phyloP scores from a whole-genome alignment of 2,113 vertebrate genomes.

The Eupsittula cactorum region DNA sequence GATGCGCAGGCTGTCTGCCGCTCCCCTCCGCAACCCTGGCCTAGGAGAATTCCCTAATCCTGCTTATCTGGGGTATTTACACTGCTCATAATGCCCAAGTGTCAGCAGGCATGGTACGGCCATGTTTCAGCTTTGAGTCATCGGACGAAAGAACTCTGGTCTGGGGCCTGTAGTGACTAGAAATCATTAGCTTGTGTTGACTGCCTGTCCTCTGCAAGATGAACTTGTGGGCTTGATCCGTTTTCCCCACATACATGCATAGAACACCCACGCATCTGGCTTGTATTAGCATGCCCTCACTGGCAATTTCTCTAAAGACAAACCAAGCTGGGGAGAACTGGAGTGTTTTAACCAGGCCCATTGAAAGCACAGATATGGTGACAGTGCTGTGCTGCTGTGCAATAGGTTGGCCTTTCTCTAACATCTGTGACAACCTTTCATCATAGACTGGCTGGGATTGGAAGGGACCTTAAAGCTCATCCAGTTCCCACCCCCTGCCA shows the following conservation, averaged over 20 bases:
- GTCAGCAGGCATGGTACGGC: not conserved
- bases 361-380: accelerated
- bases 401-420: accelerated
- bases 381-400: not conserved
- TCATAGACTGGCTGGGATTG: not conserved
- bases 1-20: not conserved
- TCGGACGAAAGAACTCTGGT: not conserved
- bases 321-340: not conserved
- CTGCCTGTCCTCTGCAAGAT: not conserved
- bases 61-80: slow-evolving; percentile 16
- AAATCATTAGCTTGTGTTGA: not conserved
- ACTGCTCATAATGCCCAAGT: not conserved
- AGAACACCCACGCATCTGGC: not conserved
- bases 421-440: accelerated
- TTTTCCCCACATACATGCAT: not conserved
- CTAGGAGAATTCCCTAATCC: slow-evolving; percentile 5
- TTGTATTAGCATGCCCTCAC: slow-evolving; percentile 11
- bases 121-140: slow-evolving; percentile 25
- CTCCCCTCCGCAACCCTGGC: not conserved
- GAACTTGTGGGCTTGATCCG: not conserved
- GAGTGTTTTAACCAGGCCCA: not conserved
- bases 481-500: not conserved
- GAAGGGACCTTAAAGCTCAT: not conserved
- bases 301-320: not conserved
- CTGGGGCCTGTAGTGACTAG: slow-evolving; percentile 40